phyloP scores from a whole-genome alignment of 30 jellyfish, hydroid and myxozoan species.

The Turritopsis rubra region DNA sequence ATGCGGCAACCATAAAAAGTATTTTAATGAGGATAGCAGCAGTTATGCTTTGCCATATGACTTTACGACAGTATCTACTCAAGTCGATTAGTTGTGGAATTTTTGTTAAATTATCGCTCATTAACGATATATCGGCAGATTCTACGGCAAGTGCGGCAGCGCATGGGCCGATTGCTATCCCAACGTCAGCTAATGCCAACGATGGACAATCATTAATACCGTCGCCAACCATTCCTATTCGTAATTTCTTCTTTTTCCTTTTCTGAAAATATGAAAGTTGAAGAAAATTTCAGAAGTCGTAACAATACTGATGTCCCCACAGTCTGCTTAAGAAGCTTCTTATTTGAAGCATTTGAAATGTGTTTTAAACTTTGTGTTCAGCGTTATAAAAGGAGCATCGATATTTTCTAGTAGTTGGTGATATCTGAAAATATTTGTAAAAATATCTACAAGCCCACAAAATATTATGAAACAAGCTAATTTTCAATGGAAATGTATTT shows the following conservation, averaged over 20 bases:
- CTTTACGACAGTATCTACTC: slow-evolving; percentile 51
- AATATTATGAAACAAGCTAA: no score
- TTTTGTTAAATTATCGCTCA: slow-evolving; percentile 72
- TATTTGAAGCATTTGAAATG: no score
- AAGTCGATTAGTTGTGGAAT: slow-evolving; percentile 46
- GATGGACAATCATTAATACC: slow-evolving; percentile 96
- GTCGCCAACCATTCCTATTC: slow-evolving; percentile 89
- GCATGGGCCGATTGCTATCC: slow-evolving; percentile 86
- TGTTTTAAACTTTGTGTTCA: no score
- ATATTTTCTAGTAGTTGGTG: no score
- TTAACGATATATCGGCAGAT: slow-evolving; percentile 80
- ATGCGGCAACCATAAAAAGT: slow-evolving; percentile 51
- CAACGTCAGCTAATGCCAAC: slow-evolving; percentile 94
- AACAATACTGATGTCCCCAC: no score
- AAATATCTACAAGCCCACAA: no score
- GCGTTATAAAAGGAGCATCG: no score
- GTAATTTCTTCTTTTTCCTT: not conserved
- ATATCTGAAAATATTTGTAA: no score
- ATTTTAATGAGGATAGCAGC: slow-evolving; percentile 49
- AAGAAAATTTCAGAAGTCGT: no score
- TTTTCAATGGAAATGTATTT: no score
- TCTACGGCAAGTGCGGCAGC: slow-evolving; percentile 92
- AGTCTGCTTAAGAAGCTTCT: no score
- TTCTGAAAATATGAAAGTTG: not conserved
- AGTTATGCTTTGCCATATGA: slow-evolving; percentile 56